Base-by-base conservation (phyloP, 2,888 invertebrate genomes). In the Epistrophella euchroma region DNA sequence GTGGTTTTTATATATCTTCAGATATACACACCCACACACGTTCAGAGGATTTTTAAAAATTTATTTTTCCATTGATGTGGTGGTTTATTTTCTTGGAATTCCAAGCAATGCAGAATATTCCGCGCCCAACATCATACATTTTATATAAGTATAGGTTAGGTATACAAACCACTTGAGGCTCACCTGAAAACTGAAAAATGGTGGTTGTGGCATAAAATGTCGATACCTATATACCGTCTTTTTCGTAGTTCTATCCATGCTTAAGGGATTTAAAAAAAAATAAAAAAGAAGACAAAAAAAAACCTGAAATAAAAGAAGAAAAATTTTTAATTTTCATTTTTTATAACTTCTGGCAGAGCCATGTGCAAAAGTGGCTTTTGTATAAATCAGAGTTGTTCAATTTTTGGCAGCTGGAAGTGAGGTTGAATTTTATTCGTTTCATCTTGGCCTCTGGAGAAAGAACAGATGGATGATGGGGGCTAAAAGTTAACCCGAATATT, bases 361-460 rank as follows among this genome's bases (percentile, higher is more conserved):
- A 74, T 74, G 62, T 70, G 43, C 55, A 43, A 70, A 28, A 68
- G n/a, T 43, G 45, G 70, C 62, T 62, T 60, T 50, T 50, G 64
- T 64, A 74, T 79, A 74, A 84, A 84, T 79, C 83, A 66, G 58
- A 47, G 66, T 47, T 40, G 50, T 22, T 73, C 13, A 62, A 77
- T 62, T 40, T 55, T 72, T 78, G 70, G 66, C 45, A 58, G 58
- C 37, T 60, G 35, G 15, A 35, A 50, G 28, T 62, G 43, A 35
- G 66, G 47, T 66, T 50, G 55, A 35, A 45, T 40, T 74, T 66
- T 60, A 25, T 58, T 22, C 19, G 11, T 74, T 64, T 22, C 45
- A 32, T 56, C 17, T 45, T 32, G 19, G 66, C 47, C 15, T 28
- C 19, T 32, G 66, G n/a, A 52, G 60, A 13, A 15, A 40, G n/a